Evolutionary conservation across 2,113 vertebrate genomes (phyloP), one percentile per base, ranked within the genome.

Genomic region (Oreochromis spilurus): DNA sequence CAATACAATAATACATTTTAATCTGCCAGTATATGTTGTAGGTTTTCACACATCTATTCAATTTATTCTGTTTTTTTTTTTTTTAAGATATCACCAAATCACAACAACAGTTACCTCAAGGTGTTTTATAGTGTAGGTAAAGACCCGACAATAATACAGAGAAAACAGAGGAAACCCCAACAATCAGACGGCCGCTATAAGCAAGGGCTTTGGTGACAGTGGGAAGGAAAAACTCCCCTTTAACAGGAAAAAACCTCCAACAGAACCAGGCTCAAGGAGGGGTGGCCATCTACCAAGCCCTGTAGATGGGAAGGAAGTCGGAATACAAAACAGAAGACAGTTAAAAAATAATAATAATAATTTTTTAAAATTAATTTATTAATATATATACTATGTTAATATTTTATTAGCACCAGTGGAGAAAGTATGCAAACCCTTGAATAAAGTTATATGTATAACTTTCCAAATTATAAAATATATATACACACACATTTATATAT

Each of bases 181-280:
- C 31, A 65, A 17, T 65, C 60, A 38, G 60, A 24, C 2, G 4
- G 53, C 0, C 21, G 6, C 0, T 0, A 5, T 13, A 43, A 13
- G 12, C 5, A 43, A 13, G 40, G 40, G 40, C 40, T 43, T 43
- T 43, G 40, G 40, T 43, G 40, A 43, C 40, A 13, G 40, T 43
- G 40, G 40, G 40, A 43, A 43, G 40, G 40, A 43, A 43, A 43
- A 43, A 43, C 10, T 40, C 11, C 40, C 11, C 5, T 43, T 43
- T 12, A 5, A 12, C 40, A 13, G 40, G 40, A 43, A 43, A 43
- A 43, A 43, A 43, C 40, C 40, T 43, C 5, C 40, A 43, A 43
- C 40, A 43, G 11, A 43, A 13, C 40, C 40, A 43, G 11, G 40
- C 40, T 43, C 40, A 43, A 40, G 38, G 10, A 40, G 38, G 38